phyloP scores from a whole-genome alignment of 2,113 vertebrate species.

The Podarcis cretensis region DNA sequence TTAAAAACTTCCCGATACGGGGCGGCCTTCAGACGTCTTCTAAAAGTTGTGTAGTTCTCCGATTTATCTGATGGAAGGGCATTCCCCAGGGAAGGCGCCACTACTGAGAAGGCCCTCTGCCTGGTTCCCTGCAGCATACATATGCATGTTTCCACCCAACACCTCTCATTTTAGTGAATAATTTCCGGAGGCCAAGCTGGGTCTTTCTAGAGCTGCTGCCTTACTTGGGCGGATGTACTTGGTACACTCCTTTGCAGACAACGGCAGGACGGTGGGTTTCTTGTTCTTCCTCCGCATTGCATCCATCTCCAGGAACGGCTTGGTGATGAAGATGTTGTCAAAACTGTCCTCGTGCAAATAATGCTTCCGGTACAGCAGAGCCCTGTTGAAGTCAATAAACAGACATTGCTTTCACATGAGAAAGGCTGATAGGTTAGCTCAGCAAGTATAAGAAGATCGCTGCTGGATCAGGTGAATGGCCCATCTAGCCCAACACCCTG shows the following conservation, averaged over 20 bases:
- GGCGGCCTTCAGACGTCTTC: too few relatives aligned
- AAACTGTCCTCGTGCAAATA: slow-evolving; percentile 82
- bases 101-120: too few relatives aligned
- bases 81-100: too few relatives aligned
- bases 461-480: too few relatives aligned
- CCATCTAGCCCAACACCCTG: too few relatives aligned
- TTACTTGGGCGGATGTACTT: slow-evolving; percentile 83
- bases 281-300: slow-evolving; percentile 57
- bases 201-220: not conserved
- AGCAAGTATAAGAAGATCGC: too few relatives aligned
- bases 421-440: too few relatives aligned
- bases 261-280: slow-evolving; percentile 79
- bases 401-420: not conserved
- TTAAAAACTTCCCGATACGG: too few relatives aligned
- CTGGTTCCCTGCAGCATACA: too few relatives aligned
- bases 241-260: slow-evolving; percentile 73
- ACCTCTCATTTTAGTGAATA: not conserved
- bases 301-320: slow-evolving; percentile 80
- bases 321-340: slow-evolving; percentile 88
- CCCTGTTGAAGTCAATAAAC: slow-evolving; percentile 65
- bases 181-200: not conserved
- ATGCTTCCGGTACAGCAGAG: slow-evolving; percentile 74
- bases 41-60: too few relatives aligned
- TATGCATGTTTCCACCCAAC: too few relatives aligned
- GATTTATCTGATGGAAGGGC: too few relatives aligned